These are phyloP conservation scores for Cathartes aura DNA, from an alignment of 2,113 vertebrate genomes.

Conservation along the genomic window DNA sequence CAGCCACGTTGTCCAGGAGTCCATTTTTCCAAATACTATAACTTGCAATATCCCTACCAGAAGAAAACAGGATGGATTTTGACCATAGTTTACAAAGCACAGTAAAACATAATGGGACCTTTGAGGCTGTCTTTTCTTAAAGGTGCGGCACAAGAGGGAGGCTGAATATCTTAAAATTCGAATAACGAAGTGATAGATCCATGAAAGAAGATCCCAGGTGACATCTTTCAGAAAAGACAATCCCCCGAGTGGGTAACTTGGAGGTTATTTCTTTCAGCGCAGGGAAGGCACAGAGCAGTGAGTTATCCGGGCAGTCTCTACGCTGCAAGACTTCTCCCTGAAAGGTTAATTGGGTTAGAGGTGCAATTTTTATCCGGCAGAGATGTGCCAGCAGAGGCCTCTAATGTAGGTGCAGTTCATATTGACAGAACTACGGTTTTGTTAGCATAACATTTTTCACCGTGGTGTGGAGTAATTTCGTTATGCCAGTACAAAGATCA, in stretches of 20 bases:
- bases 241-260: not conserved
- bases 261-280: not conserved
- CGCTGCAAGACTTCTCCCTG: not conserved
- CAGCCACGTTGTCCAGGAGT: not conserved
- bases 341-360: slow-evolving; percentile 39
- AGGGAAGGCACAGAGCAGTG: not conserved
- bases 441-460: not conserved
- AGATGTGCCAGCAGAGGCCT: not conserved
- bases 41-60: not conserved
- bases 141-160: not conserved
- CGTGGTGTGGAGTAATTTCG: fast-evolving
- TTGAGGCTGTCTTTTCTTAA: not conserved
- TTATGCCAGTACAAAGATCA: fast-evolving
- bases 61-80: not conserved
- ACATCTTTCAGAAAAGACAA: not conserved
- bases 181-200: not conserved
- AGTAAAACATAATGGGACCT: not conserved
- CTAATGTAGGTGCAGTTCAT: not conserved
- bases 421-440: not conserved
- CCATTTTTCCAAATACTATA: not conserved
- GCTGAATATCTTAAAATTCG: not conserved
- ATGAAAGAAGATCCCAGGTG: not conserved
- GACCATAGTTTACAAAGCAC: not conserved
- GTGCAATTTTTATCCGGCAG: not conserved
- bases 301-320: not conserved